These are phyloP conservation scores for Spodoptera litura DNA, from an alignment of 1,140 invertebrate genomes.

Conservation along the genomic window DNA sequence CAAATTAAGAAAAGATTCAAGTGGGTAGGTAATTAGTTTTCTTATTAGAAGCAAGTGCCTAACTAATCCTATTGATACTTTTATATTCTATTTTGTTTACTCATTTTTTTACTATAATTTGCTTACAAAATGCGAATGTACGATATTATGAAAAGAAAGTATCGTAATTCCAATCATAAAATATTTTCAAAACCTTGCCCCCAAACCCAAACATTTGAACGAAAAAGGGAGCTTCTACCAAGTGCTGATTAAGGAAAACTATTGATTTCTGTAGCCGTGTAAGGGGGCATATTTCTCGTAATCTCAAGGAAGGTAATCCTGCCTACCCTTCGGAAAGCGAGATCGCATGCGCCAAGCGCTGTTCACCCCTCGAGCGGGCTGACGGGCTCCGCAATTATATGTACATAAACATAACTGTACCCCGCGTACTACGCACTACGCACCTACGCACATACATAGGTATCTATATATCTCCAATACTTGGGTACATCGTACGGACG, in stretches of 20 bases:
- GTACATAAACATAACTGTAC: constrained; percentile 25
- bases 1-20: too few species aligned
- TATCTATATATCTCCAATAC: constrained; percentile 11
- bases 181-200: not conserved
- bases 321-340: constrained; percentile 38
- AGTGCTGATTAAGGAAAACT: constrained; percentile 45
- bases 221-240: constrained; percentile 5
- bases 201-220: not conserved
- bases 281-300: constrained; percentile 43
- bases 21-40: too few species aligned
- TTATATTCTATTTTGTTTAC: not conserved
- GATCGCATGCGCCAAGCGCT: constrained; percentile 49
- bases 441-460: constrained; percentile 2
- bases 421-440: not conserved
- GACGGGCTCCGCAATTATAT: constrained; percentile 41
- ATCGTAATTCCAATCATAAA: not conserved
- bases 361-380: constrained; percentile 36
- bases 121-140: not conserved
- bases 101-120: not conserved
- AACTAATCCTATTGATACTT: not conserved
- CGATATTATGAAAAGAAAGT: too few species aligned
- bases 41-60: not conserved
- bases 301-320: constrained; percentile 43
- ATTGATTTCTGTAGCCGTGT: constrained; percentile 42
- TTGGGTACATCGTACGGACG: not conserved